Percentiles rank a stretch among this genome's conserved stretches.
phyloP scores from a whole-genome alignment of 2,113 vertebrate species.

The Edolisoma coerulescens region DNA sequence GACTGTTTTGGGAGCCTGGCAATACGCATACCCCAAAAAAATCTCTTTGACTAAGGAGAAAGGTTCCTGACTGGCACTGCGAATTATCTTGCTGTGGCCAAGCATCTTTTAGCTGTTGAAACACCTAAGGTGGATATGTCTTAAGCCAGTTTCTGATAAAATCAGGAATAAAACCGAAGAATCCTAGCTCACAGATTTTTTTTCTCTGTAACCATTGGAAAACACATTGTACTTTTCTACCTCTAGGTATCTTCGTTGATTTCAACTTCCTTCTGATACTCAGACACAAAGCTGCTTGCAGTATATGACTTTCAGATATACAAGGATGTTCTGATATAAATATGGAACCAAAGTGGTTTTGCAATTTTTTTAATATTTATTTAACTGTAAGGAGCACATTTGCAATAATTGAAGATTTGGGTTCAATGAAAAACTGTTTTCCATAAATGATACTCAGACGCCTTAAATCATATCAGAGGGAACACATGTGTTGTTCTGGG shows the following conservation, averaged over 20 bases:
- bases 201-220: neutral
- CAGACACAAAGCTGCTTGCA: neutral
- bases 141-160: neutral
- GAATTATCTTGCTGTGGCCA: neutral
- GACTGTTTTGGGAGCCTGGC: neutral
- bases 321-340: neutral
- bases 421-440: neutral
- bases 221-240: neutral
- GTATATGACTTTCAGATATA: neutral
- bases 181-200: neutral
- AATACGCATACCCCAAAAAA: neutral
- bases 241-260: conserved; percentile 8
- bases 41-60: neutral
- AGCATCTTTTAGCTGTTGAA: conserved; percentile 8
- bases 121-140: neutral
- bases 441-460: neutral
- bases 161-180: neutral
- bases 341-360: neutral
- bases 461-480: neutral
- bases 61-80: neutral
- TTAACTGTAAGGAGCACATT: neutral
- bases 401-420: neutral
- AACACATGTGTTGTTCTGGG: neutral
- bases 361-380: neutral
- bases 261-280: neutral